Conservation (phyloP, 2,797 vertebrate species). For the Xiphophorus birchmanni region DNA sequence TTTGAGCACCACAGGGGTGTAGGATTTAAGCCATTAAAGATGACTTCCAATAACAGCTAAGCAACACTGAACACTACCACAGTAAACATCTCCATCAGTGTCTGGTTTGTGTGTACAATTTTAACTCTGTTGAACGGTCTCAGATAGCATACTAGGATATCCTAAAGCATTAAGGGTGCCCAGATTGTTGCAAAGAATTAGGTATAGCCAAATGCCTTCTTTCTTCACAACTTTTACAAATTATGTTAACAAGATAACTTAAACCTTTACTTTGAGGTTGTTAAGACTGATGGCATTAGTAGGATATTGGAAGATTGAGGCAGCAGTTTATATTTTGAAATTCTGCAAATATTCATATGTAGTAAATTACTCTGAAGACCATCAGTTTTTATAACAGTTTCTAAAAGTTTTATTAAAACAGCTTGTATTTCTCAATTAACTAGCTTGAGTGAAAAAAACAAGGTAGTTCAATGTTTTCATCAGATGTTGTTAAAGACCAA, state of each 20-base stretch:
- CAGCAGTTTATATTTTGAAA: not conserved
- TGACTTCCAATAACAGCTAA: slow-evolving; percentile 45
- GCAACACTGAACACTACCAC: slow-evolving; percentile 13
- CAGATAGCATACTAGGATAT: not conserved
- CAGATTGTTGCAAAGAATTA: not conserved
- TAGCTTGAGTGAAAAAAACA: not conserved
- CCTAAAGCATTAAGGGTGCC: not conserved
- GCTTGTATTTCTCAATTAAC: not conserved
- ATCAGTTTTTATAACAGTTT: not conserved
- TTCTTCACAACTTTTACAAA: not conserved
- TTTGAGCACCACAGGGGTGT: slow-evolving; percentile 48
- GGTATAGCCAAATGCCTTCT: too few relatives aligned
- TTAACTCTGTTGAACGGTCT: too few relatives aligned
- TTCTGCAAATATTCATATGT: not conserved
- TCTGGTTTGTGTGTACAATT: not conserved
- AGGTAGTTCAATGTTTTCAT: not conserved
- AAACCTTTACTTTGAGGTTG: not conserved
- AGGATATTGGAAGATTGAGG: not conserved
- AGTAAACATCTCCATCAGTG: slow-evolving; percentile 3
- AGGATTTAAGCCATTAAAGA: slow-evolving; percentile 58
- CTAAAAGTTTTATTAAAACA: not conserved
- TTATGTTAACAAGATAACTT: not conserved
- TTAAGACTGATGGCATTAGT: not conserved
- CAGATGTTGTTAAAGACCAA: not conserved
- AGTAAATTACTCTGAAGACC: not conserved